phyloP scores from a whole-genome alignment of 2,113 vertebrate genomes.

The Fregata magnificens region DNA sequence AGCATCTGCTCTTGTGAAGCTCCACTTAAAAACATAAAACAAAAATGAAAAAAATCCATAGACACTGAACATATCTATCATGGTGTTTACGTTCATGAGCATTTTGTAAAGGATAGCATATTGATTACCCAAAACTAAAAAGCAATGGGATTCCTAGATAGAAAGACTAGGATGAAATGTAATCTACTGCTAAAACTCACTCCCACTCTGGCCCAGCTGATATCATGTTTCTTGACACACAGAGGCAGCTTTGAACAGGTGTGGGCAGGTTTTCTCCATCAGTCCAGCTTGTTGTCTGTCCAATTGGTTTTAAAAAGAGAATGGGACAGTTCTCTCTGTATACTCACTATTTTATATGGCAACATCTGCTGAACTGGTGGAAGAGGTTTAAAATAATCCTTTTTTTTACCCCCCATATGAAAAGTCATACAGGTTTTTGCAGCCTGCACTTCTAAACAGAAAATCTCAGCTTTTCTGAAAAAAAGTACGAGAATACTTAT shows the following conservation, averaged over 20 bases:
- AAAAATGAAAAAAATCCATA: background rate
- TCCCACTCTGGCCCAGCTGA: background rate
- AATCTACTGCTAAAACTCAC: background rate
- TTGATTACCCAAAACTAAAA: background rate
- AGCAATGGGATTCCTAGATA: background rate
- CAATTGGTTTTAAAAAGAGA: background rate
- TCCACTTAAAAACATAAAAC: background rate
- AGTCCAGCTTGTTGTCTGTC: background rate
- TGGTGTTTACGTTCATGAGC: rapidly evolving
- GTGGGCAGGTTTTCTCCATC: background rate
- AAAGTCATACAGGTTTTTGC: background rate
- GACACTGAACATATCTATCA: background rate
- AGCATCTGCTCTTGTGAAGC: background rate
- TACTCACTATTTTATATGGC: background rate
- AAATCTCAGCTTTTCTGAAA: background rate
- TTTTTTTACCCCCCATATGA: background rate
- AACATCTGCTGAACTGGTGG: background rate
- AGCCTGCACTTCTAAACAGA: background rate
- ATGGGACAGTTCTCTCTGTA: background rate
- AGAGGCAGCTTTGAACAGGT: background rate
- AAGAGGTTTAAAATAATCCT: background rate
- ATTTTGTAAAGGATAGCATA: background rate
- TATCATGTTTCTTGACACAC: background rate
- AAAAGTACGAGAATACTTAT: background rate
- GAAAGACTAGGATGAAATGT: background rate